Conservation (phyloP, 2,797 vertebrate genomes). For the Podargus strigoides region DNA sequence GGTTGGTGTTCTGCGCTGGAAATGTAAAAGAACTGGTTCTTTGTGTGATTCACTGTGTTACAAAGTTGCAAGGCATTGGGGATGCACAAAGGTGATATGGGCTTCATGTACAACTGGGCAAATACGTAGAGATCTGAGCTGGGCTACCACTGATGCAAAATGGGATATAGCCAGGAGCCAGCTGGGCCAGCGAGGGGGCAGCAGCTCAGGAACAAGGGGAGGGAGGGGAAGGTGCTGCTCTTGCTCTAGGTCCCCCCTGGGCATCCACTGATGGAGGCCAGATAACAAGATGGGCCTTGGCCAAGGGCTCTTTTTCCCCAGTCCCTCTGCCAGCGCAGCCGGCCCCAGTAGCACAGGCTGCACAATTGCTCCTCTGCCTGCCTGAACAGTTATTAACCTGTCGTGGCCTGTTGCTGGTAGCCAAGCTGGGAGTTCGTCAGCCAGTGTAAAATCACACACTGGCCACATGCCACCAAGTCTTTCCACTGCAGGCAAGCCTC, state of each 20-base stretch:
- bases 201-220: background rate
- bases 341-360: background rate
- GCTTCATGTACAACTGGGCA: background rate
- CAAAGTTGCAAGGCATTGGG: background rate
- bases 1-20: background rate
- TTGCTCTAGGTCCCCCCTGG: background rate
- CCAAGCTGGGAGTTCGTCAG: background rate
- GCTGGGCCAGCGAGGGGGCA: background rate
- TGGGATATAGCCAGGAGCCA: too few relatives aligned
- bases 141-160: background rate
- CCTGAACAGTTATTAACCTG: background rate
- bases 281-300: background rate
- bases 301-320: background rate
- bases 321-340: rapidly evolving
- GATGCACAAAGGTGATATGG: rapidly evolving
- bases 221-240: background rate
- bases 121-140: rapidly evolving
- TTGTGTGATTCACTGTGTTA: rapidly evolving
- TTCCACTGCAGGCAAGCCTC: background rate
- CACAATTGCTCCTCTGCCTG: rapidly evolving
- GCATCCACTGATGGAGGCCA: rapidly evolving
- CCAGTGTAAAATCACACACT: background rate
- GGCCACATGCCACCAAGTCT: rapidly evolving
- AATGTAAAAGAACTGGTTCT: background rate
- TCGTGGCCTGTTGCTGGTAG: background rate